phyloP scores from a whole-genome alignment of 2,888 invertebrate genomes.

The Lithophane socia region DNA sequence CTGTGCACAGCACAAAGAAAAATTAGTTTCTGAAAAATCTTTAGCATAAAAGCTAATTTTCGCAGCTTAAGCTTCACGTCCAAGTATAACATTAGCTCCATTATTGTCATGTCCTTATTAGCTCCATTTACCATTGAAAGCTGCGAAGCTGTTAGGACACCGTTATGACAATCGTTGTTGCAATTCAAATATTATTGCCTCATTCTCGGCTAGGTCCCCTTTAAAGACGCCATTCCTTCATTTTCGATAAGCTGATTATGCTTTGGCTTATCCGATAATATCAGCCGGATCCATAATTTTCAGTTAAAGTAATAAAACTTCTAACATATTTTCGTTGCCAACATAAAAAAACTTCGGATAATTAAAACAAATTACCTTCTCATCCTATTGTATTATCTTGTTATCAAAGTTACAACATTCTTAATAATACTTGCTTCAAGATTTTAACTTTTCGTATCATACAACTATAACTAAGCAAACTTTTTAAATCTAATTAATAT shows the following conservation, averaged over 20 bases:
- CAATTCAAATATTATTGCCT: constrained; percentile 11
- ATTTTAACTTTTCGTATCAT: constrained; percentile 37
- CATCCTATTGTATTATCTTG: constrained; percentile 57
- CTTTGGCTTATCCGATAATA: neutral
- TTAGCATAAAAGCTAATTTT: constrained; percentile 46
- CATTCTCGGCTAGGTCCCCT: neutral
- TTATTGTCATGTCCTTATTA: constrained; percentile 47
- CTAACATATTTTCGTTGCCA: neutral
- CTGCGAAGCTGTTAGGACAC: constrained; percentile 68
- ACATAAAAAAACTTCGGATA: constrained; percentile 34
- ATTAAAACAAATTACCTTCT: constrained; percentile 65
- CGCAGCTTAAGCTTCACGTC: constrained; percentile 63
- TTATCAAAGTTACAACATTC: constrained; percentile 51
- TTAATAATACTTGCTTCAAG: constrained; percentile 42
- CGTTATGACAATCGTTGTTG: constrained; percentile 27
- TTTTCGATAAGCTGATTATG: neutral
- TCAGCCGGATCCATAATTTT: neutral
- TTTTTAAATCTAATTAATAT: constrained; percentile 59
- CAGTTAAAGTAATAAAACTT: neutral
- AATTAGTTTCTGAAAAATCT: constrained; percentile 53
- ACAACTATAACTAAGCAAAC: constrained; percentile 60
- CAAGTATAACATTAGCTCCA: constrained; percentile 39
- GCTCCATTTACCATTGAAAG: constrained; percentile 69
- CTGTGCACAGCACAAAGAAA: constrained; percentile 85
- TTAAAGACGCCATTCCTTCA: neutral